Percentiles rank a stretch among this genome's conserved stretches.
Conservation (phyloP, 1,140 invertebrate species). For the Aphaenogaster floridana region DNA sequence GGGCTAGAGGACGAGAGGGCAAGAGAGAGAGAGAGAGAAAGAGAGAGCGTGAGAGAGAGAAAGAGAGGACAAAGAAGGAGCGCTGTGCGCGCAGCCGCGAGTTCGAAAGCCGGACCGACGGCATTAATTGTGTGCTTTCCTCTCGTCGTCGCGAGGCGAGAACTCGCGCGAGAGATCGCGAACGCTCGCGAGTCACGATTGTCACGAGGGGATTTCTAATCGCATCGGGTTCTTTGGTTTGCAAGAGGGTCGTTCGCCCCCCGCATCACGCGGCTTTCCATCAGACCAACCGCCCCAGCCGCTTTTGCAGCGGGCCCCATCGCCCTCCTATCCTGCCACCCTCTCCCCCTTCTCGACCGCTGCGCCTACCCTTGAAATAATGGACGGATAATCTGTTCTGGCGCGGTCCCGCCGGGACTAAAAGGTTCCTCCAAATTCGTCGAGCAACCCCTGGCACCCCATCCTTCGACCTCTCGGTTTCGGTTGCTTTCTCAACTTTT, state of each 20-base stretch:
- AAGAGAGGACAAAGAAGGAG: constrained; percentile 60
- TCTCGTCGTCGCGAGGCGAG: constrained; percentile 27
- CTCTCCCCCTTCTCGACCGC: constrained; percentile 18
- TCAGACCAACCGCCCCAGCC: constrained; percentile 44
- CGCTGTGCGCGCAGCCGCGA: constrained; percentile 78
- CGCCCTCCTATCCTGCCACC: background rate
- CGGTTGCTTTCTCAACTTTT: constrained; percentile 56
- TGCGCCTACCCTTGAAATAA: constrained; percentile 70
- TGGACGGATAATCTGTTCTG: constrained; percentile 78
- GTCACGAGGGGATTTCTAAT: constrained; percentile 31
- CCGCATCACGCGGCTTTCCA: constrained; percentile 20
- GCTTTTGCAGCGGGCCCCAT: constrained; percentile 10
- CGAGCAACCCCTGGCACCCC: constrained; percentile 5
- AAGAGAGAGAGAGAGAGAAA: constrained; percentile 31
- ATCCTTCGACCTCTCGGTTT: background rate
- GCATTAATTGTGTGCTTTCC: constrained; percentile 79
- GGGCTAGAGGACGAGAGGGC: constrained; percentile 45
- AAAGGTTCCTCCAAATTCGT: constrained; percentile 76
- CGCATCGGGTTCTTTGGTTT: constrained; percentile 3
- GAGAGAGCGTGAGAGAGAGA: constrained; percentile 37
- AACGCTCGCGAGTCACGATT: constrained; percentile 14
- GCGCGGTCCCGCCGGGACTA: constrained; percentile 72
- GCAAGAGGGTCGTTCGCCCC: background rate
- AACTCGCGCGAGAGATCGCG: constrained; percentile 11
- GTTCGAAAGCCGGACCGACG: constrained; percentile 72